Evolutionary conservation across 2,797 vertebrate genomes (phyloP).

Genomic region (Threskiornis aethiopicus): DNA sequence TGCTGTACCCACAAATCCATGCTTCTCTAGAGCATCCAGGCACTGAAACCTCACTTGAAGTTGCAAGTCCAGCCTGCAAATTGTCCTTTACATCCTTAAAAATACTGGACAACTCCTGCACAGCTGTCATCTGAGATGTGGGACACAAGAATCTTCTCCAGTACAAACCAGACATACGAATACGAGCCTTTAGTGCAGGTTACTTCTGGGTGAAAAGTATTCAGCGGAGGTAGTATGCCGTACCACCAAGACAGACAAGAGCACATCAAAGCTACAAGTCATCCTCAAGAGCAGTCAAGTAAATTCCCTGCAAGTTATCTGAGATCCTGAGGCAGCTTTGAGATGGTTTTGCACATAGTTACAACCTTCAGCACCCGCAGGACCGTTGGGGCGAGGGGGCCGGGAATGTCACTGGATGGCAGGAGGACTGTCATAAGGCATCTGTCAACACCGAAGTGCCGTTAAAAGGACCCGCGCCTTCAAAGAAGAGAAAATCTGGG

Average conservation of each 20-base stretch:
- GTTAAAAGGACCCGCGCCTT: neutral
- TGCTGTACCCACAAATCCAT: neutral
- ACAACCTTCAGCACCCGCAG: neutral
- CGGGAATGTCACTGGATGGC: fast-evolving
- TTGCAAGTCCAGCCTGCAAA: neutral
- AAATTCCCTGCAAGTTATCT: neutral
- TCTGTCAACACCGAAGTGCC: neutral
- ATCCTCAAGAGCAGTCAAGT: neutral
- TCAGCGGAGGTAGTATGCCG: neutral
- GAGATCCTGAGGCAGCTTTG: neutral
- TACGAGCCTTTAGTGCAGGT: neutral
- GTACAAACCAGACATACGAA: fast-evolving
- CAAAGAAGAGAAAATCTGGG: neutral
- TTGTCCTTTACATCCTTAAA: neutral
- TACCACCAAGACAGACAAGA: neutral
- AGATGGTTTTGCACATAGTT: neutral
- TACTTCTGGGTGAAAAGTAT: neutral
- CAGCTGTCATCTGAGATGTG: neutral
- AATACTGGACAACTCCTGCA: neutral
- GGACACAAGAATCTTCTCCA: neutral
- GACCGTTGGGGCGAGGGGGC: fast-evolving
- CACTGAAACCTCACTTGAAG: neutral
- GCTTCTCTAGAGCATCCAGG: neutral
- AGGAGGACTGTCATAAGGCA: neutral
- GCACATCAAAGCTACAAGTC: neutral